Evolutionary conservation across 2,888 invertebrate species (phyloP).

Genomic region (Lobophora halterata): DNA sequence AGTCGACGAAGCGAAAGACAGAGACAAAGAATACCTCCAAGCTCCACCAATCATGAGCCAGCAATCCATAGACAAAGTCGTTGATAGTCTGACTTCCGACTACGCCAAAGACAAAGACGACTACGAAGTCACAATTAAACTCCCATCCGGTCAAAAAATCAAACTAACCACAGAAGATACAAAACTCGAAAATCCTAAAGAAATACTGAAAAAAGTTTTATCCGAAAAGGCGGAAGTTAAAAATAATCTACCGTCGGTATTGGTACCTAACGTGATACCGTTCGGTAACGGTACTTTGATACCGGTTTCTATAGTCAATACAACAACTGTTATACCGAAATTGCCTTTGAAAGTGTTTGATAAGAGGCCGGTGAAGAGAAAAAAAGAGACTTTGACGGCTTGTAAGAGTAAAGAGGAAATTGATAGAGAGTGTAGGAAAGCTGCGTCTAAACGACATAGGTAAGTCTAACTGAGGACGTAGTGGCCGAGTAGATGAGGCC

Average conservation of each 20-base stretch:
- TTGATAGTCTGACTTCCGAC: slow-evolving; percentile 63
- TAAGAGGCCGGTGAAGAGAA: slow-evolving; percentile 43
- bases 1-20: slow-evolving; percentile 43
- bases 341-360: slow-evolving; percentile 39
- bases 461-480: too few species aligned
- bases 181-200: slow-evolving; percentile 41
- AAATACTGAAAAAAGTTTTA: slow-evolving; percentile 54
- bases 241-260: slow-evolving; percentile 27
- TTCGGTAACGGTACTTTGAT: slow-evolving; percentile 54
- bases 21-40: slow-evolving; percentile 40
- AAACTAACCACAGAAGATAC: slow-evolving; percentile 60
- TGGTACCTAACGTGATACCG: slow-evolving; percentile 39
- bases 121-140: slow-evolving; percentile 65
- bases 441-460: slow-evolving; percentile 62
- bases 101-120: slow-evolving; percentile 41
- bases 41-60: slow-evolving; percentile 71
- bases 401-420: slow-evolving; percentile 17
- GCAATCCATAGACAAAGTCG: slow-evolving; percentile 68
- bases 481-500: too few species aligned
- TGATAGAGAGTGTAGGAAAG: slow-evolving; percentile 50
- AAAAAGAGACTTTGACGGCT: too few species aligned
- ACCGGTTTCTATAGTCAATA: slow-evolving; percentile 51
- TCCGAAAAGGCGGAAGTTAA: slow-evolving; percentile 50
- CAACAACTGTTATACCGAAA: slow-evolving; percentile 37
- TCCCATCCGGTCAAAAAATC: slow-evolving; percentile 63